These are phyloP conservation scores for Cliona cf. orientalis DNA, from an alignment of 37 sponge, comb jelly and placozoan species.

Conservation along the genomic window DNA sequence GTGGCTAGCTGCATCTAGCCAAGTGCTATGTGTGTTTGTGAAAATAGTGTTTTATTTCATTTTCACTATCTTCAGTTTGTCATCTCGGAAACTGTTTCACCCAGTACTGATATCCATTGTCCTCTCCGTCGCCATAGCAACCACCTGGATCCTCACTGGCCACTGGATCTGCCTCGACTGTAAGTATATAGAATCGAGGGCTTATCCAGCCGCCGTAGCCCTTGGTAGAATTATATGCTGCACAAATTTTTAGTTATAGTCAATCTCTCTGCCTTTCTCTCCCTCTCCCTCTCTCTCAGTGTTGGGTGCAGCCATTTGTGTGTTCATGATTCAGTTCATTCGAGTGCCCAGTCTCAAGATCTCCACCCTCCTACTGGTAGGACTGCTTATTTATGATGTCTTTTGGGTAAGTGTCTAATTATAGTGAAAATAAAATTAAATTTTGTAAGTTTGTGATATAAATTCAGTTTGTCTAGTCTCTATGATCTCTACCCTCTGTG, in stretches of 20 bases:
- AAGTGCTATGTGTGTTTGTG: not conserved
- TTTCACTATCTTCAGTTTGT: too few species aligned
- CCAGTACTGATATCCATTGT: slow-evolving; percentile 5
- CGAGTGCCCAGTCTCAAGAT: slow-evolving; percentile 69
- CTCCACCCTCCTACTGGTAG: slow-evolving; percentile 59
- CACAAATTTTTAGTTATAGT: not conserved
- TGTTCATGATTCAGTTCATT: slow-evolving; percentile 72
- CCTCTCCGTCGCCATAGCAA: slow-evolving; percentile 19
- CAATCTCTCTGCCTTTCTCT: not conserved
- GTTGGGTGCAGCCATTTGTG: slow-evolving; percentile 54
- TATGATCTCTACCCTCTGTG: not conserved
- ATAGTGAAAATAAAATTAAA: not conserved
- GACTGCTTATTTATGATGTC: slow-evolving; percentile 73
- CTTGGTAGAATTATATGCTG: not conserved
- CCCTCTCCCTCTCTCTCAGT: slow-evolving; percentile 21
- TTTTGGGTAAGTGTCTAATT: slow-evolving; percentile 67
- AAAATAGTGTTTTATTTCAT: not conserved
- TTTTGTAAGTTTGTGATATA: too few species aligned
- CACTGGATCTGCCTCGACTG: slow-evolving; percentile 78
- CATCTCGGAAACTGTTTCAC: not conserved
- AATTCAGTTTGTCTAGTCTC: not conserved
- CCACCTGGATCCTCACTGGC: slow-evolving; percentile 65
- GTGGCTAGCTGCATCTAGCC: too few species aligned
- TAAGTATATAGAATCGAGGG: slow-evolving; percentile 13
- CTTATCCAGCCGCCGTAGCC: too few species aligned